These are phyloP conservation scores for Amblyornis subalaris DNA, from an alignment of 2,113 vertebrate genomes.

Conservation along the genomic window DNA sequence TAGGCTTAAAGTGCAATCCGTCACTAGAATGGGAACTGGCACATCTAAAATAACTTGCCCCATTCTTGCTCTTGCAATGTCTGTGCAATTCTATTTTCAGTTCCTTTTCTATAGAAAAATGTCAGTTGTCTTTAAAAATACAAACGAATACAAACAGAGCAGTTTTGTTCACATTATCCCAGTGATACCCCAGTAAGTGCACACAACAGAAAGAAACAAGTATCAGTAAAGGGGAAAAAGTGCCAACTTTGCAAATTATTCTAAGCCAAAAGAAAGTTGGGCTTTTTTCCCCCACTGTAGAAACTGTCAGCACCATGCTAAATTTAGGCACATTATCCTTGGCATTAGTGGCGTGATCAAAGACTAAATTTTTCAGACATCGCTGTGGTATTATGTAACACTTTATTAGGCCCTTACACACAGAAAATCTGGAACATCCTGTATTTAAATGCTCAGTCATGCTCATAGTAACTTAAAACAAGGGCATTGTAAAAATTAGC, in stretches of 20 bases:
- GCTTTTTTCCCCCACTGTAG: not conserved
- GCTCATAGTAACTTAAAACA: not conserved
- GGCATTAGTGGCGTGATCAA: constrained; percentile 22
- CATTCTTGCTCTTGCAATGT: not conserved
- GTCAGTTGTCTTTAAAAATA: not conserved
- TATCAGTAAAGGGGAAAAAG: not conserved
- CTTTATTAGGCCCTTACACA: not conserved
- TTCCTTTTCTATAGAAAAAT: constrained; percentile 12
- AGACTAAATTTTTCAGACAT: not conserved
- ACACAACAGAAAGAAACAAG: not conserved
- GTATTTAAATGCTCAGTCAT: not conserved
- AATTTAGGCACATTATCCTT: not conserved
- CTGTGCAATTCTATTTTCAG: constrained; percentile 15
- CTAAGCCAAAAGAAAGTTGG: not conserved
- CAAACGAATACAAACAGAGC: not conserved
- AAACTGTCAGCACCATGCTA: not conserved
- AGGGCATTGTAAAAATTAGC: not conserved
- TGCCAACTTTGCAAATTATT: not conserved
- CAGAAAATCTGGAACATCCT: not conserved
- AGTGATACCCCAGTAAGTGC: not conserved
- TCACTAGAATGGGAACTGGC: constrained; percentile 7
- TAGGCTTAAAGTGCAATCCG: not conserved
- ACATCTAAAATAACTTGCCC: not conserved
- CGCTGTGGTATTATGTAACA: not conserved
- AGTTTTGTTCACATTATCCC: not conserved